Evolutionary conservation across 2,888 invertebrate genomes (phyloP).

Genomic region (Sericinus montela): DNA sequence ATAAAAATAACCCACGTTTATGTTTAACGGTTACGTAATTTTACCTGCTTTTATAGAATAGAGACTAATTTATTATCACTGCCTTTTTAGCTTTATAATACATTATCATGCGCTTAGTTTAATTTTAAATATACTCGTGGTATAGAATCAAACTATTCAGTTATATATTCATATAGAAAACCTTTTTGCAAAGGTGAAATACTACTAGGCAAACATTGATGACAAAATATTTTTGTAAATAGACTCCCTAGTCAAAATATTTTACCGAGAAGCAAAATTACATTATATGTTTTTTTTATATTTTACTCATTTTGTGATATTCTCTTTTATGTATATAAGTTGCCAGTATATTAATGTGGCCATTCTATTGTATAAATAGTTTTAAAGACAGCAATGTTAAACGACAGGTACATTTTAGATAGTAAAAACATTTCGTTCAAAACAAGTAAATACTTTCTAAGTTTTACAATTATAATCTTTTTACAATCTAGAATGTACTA

Average conservation of each 20-base stretch:
- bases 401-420: conserved; percentile 22
- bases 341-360: conserved; percentile 62
- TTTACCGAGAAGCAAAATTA: conserved; percentile 25
- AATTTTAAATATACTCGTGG: conserved; percentile 67
- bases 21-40: conserved; percentile 18
- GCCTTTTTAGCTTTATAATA: conserved; percentile 44
- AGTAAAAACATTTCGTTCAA: conserved; percentile 19
- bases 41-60: conserved; percentile 5
- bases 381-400: conserved; percentile 22
- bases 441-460: too few species aligned
- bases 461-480: conserved; percentile 7
- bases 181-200: conserved; percentile 24
- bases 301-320: conserved; percentile 67
- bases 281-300: conserved; percentile 27
- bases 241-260: conserved; percentile 49
- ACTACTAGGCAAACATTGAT: conserved; percentile 15
- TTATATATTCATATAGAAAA: conserved; percentile 23
- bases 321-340: conserved; percentile 60
- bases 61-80: conserved; percentile 21
- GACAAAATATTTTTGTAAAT: conserved; percentile 27
- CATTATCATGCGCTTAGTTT: conserved; percentile 45
- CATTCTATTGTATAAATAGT: conserved; percentile 49
- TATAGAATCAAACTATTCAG: conserved; percentile 40
- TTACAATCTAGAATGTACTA: conserved; percentile 42
- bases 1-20: conserved; percentile 22